Evolutionary conservation across 2,113 vertebrate genomes (phyloP).

Genomic region (Lipophrys pholis): DNA sequence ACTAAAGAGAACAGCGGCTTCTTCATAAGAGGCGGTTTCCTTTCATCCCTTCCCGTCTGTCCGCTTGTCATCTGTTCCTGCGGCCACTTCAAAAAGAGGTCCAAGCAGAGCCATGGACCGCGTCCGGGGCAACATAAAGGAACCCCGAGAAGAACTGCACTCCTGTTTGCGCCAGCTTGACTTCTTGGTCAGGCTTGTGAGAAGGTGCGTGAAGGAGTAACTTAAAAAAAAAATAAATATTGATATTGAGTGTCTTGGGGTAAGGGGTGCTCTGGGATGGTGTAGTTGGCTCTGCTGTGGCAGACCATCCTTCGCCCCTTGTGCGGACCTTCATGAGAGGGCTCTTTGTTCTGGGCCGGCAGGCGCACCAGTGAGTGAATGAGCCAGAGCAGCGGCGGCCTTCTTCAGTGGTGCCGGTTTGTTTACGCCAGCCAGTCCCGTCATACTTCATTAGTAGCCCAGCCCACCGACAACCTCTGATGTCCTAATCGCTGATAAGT

Average conservation of each 20-base stretch:
- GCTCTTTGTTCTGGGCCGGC: slow-evolving; percentile 76
- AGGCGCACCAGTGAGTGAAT: slow-evolving; percentile 75
- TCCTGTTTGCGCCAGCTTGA: slow-evolving; percentile 26
- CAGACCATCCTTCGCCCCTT: slow-evolving; percentile 66
- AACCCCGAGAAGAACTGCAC: slow-evolving; percentile 3
- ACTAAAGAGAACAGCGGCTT: slow-evolving; percentile 50
- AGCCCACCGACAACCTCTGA: slow-evolving; percentile 79
- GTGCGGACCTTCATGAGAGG: slow-evolving; percentile 79
- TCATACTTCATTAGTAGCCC: slow-evolving; percentile 84
- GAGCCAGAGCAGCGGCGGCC: slow-evolving; percentile 71
- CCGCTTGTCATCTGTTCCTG: slow-evolving; percentile 52
- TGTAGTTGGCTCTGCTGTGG: slow-evolving; percentile 65
- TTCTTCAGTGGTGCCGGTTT: slow-evolving; percentile 83
- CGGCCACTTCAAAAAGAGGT: slow-evolving; percentile 64
- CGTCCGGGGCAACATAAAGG: slow-evolving; percentile 35
- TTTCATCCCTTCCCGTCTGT: slow-evolving; percentile 54
- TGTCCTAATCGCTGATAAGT: slow-evolving; percentile 77
- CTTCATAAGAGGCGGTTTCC: slow-evolving; percentile 41
- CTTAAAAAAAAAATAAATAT: too few relatives aligned
- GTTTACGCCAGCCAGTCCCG: slow-evolving; percentile 81
- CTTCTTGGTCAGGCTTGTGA: not conserved
- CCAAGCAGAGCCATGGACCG: slow-evolving; percentile 45
- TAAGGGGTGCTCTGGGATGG: slow-evolving; percentile 35
- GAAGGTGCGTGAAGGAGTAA: not conserved
- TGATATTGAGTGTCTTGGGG: slow-evolving; percentile 21